Percentiles rank a stretch among this genome's conserved stretches.
Conservation (phyloP, 2,888 invertebrate species). For the Heliconius hortense region DNA sequence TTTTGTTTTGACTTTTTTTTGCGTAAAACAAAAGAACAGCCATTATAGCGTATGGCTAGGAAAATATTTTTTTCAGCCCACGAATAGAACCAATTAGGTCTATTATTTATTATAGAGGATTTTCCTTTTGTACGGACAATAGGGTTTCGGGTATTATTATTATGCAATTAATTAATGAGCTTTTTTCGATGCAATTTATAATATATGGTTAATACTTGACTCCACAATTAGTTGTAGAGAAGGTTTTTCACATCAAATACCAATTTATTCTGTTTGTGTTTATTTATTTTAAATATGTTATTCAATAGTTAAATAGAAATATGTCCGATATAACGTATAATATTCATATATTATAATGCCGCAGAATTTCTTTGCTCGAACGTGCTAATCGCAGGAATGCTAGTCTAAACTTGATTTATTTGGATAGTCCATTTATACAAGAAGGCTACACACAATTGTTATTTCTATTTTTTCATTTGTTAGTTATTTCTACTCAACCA, state of each 20-base stretch:
- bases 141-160: conserved; percentile 28
- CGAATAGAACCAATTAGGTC: conserved; percentile 36
- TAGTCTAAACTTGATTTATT: too few species aligned
- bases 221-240: conserved; percentile 15
- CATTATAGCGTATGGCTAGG: conserved; percentile 37
- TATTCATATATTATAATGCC: not conserved
- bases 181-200: conserved; percentile 23
- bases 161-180: conserved; percentile 22
- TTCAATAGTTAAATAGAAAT: not conserved
- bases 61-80: conserved; percentile 32
- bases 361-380: too few species aligned
- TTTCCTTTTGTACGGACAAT: conserved; percentile 32
- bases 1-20: conserved; percentile 25
- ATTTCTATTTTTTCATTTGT: too few species aligned
- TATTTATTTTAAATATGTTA: too few species aligned
- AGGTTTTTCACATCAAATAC: conserved; percentile 10
- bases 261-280: not conserved
- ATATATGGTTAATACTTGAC: conserved; percentile 11
- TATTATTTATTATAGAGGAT: conserved; percentile 34
- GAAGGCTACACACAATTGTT: not conserved
- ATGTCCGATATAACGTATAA: not conserved
- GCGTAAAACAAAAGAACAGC: conserved; percentile 33
- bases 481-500: not conserved
- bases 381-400: not conserved
- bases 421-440: not conserved